phyloP scores from a whole-genome alignment of 2,888 invertebrate genomes.

The Conomelus anceps region DNA sequence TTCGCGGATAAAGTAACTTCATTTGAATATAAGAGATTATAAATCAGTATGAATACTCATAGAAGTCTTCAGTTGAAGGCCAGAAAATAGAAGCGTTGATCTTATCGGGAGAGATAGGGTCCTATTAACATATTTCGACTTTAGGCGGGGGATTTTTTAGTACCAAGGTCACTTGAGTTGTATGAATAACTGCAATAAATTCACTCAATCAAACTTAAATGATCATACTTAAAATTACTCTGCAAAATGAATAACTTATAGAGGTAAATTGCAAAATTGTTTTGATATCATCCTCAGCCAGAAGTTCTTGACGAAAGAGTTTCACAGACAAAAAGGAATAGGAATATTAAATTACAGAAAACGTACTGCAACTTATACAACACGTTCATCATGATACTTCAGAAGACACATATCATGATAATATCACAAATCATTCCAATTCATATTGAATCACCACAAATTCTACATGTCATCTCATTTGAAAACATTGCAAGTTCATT shows the following conservation, averaged over 20 bases:
- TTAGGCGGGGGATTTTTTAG: not conserved
- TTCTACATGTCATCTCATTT: no score
- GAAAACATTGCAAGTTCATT: no score
- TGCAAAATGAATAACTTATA: not conserved
- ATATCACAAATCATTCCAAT: no score
- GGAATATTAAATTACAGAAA: no score
- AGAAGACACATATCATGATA: no score
- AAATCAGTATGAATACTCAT: not conserved
- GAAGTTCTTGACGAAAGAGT: no score
- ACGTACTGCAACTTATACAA: no score
- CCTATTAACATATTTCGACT: not conserved
- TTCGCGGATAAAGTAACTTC: not conserved
- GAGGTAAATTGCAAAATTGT: not conserved
- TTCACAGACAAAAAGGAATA: no score
- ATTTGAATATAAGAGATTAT: not conserved
- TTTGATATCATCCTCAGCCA: no score
- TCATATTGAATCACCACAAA: no score
- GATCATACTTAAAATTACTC: not conserved
- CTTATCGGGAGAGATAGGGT: not conserved
- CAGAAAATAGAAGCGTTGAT: not conserved
- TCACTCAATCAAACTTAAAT: not conserved
- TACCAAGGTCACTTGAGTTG: not conserved
- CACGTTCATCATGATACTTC: no score
- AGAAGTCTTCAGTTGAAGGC: not conserved
- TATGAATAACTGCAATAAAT: not conserved